Conservation (phyloP, 2,113 vertebrate species). For the Bufo bufo region DNA sequence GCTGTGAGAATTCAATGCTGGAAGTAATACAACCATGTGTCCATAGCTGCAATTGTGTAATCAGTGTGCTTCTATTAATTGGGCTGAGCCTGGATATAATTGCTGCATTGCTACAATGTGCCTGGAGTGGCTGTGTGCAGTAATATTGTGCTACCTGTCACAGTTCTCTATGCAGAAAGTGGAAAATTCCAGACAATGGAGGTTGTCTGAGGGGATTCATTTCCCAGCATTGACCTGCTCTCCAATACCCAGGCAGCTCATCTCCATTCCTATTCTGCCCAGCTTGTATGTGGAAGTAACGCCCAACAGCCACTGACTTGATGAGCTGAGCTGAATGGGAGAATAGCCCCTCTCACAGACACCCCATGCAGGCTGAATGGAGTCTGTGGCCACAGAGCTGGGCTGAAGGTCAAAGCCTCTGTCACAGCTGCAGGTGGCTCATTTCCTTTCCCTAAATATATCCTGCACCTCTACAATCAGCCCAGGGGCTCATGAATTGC, state of each 20-base stretch:
- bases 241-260: conserved; percentile 80
- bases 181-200: conserved; percentile 76
- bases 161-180: conserved; percentile 67
- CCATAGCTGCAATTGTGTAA: not conserved
- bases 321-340: conserved; percentile 74
- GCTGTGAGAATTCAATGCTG: not conserved
- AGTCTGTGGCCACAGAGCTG: conserved; percentile 74
- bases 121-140: not conserved
- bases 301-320: conserved; percentile 81
- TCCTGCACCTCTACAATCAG: conserved; percentile 62
- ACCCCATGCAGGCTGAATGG: conserved; percentile 75
- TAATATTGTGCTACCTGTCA: conserved; percentile 69
- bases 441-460: conserved; percentile 72
- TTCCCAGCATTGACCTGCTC: conserved; percentile 84
- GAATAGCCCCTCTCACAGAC: conserved; percentile 73
- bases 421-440: conserved; percentile 87
- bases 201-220: conserved; percentile 78
- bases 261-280: conserved; percentile 91
- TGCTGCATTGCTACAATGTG: not conserved
- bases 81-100: not conserved
- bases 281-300: conserved; percentile 89
- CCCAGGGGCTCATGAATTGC: conserved; percentile 13
- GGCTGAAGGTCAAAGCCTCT: conserved; percentile 90
- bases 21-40: not conserved
- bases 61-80: not conserved